Evolutionary conservation across 2,888 invertebrate species (phyloP).

Genomic region (Nymphalis urticae): DNA sequence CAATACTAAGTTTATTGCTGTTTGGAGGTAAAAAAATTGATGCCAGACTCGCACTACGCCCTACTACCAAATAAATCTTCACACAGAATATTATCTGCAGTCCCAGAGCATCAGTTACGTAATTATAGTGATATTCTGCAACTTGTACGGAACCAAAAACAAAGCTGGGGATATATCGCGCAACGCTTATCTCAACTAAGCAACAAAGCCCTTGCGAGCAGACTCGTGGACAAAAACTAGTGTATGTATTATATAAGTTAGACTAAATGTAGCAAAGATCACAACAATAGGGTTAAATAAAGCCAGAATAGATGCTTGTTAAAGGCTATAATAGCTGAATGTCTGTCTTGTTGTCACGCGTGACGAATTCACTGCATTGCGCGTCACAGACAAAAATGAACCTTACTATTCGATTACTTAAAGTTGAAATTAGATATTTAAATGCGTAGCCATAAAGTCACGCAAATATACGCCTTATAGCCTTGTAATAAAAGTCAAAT

Average conservation of each 20-base stretch:
- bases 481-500: not conserved
- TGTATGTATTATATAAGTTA: not conserved
- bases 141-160: too few species aligned
- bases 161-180: too few species aligned
- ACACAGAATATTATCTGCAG: too few species aligned
- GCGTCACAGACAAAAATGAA: constrained; percentile 5
- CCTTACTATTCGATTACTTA: not conserved
- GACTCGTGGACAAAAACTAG: not conserved
- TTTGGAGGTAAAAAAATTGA: too few species aligned
- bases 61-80: too few species aligned
- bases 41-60: too few species aligned
- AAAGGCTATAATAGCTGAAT: constrained; percentile 16
- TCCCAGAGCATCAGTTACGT: too few species aligned
- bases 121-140: too few species aligned
- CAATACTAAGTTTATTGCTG: too few species aligned
- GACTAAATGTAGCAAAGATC: constrained; percentile 6
- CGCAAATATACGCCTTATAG: constrained; percentile 11
- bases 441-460: not conserved
- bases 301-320: constrained; percentile 8
- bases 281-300: constrained; percentile 15
- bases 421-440: not conserved
- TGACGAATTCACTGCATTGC: constrained; percentile 14
- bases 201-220: not conserved
- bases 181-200: not conserved
- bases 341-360: constrained; percentile 18